Evolutionary conservation across 2,888 invertebrate genomes (phyloP), one percentile per base, ranked within the genome.

Genomic region (Ischnura elegans): DNA sequence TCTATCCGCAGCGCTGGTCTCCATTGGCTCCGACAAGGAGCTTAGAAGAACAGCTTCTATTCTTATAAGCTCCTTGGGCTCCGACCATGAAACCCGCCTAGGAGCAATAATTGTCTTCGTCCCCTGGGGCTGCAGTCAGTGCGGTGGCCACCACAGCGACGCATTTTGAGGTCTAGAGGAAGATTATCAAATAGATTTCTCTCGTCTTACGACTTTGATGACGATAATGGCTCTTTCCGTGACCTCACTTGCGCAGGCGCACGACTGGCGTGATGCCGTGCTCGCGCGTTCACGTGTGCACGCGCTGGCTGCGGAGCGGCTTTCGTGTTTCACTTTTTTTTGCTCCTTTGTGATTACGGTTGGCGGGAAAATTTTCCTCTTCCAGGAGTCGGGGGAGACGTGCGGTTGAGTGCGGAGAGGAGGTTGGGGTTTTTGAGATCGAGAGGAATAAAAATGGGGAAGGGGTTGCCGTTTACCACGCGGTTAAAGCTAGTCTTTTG

Each of bases 241-340:
- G 86, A 86, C 86, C 86, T 86, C 86, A 86, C n/a, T 46, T 86
- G 43, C 86, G 86, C 43, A 86, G 86, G 86, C 86, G 86, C 86
- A 86, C 86, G 86, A 86, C 86, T 43, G 86, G 86, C 86, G 86
- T 86, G 86, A 86, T 86, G 86, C 86, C 86, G 86, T 86, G 45
- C 46, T 86, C 46, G 86, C 86, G 86, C 86, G 86, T 86, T 86
- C 86, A 86, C 86, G 86, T 86, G 86, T 86, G 86, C 86, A 43
- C 46, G 46, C 43, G 86, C 45, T 43, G 46, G 86, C 76, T 76
- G 36, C 2, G 36, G 76, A 46, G 86, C 43, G 86, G 86, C 86
- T 43, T 43, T 86, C 86, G 43, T 46, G n/a, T 86, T 86, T 45
- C 45, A 76, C 76, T 76, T 86, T 2, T 51, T 51, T 51, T 51